Percentiles rank a stretch among this genome's conserved stretches.
These are phyloP conservation scores for Gambusia holbrooki DNA, from an alignment of 2,113 vertebrate genomes.

Conservation along the genomic window DNA sequence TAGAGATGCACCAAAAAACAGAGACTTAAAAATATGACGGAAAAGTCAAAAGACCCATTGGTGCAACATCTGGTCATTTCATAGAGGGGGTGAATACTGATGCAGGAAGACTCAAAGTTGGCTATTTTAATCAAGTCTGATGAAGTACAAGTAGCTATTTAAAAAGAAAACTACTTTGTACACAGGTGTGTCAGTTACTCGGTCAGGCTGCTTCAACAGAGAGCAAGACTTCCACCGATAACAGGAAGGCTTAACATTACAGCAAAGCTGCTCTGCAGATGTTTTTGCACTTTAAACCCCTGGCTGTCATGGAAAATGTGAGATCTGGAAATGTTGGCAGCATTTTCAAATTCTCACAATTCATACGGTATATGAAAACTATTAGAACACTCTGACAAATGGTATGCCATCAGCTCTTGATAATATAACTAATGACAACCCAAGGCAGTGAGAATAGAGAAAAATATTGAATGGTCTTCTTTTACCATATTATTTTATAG, in stretches of 20 bases:
- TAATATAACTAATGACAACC: neutral
- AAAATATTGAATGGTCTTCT: neutral
- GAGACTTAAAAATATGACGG: neutral
- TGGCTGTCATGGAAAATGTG: neutral
- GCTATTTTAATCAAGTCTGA: neutral
- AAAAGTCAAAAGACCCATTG: neutral
- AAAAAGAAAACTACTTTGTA: neutral
- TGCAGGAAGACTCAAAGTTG: neutral
- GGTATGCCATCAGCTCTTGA: neutral
- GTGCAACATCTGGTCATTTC: neutral
- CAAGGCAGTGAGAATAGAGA: neutral
- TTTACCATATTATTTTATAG: neutral
- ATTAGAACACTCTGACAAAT: neutral
- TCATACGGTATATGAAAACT: too few species aligned
- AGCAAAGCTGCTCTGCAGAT: neutral
- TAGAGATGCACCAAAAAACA: neutral
- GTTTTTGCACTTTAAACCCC: neutral
- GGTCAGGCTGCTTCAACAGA: neutral
- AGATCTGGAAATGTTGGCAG: neutral
- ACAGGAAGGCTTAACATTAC: neutral
- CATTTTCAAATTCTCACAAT: neutral
- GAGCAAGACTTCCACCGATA: neutral
- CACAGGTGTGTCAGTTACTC: neutral
- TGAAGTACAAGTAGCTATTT: neutral
- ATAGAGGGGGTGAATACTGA: too few species aligned